Evolutionary conservation across 2,113 vertebrate species (phyloP).

Genomic region (Odocoileus virginianus): DNA sequence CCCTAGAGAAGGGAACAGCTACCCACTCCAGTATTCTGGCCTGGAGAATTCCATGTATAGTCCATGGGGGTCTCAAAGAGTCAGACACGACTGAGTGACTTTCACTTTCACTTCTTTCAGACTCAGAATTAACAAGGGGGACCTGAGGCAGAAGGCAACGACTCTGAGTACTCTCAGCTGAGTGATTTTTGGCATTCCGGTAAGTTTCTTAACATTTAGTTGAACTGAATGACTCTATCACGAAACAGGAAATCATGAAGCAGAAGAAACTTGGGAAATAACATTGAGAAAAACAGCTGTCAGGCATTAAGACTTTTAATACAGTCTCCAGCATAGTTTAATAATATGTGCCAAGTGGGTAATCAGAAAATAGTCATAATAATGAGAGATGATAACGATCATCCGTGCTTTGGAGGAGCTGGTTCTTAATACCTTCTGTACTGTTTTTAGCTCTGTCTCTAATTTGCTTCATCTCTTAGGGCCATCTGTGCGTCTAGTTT

Average conservation of each 20-base stretch:
- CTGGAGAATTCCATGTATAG: background rate
- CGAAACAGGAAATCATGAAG: background rate
- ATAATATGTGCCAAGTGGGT: conserved; percentile 49
- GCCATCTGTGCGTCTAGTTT: conserved; percentile 44
- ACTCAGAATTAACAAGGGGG: background rate
- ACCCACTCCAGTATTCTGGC: background rate
- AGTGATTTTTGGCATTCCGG: background rate
- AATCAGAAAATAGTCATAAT: conserved; percentile 57
- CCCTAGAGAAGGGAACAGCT: background rate
- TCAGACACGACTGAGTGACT: background rate
- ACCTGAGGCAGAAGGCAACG: background rate
- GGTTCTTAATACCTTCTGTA: background rate
- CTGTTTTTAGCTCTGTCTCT: conserved; percentile 51
- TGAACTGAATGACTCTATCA: background rate
- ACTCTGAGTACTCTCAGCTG: background rate
- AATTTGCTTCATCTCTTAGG: conserved; percentile 29
- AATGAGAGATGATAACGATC: background rate
- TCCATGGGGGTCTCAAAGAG: background rate
- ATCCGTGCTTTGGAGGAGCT: background rate
- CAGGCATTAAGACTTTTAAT: conserved; percentile 50
- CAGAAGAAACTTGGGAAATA: conserved; percentile 28
- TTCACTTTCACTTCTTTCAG: background rate
- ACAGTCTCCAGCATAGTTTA: conserved; percentile 34
- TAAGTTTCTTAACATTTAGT: background rate
- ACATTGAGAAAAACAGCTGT: conserved; percentile 44